A percentile compares a stretch with the other conserved stretches of the same genome.
These are phyloP conservation scores for Drepanosiphum platanoidis DNA, from an alignment of 2,888 invertebrate genomes.

Conservation along the genomic window DNA sequence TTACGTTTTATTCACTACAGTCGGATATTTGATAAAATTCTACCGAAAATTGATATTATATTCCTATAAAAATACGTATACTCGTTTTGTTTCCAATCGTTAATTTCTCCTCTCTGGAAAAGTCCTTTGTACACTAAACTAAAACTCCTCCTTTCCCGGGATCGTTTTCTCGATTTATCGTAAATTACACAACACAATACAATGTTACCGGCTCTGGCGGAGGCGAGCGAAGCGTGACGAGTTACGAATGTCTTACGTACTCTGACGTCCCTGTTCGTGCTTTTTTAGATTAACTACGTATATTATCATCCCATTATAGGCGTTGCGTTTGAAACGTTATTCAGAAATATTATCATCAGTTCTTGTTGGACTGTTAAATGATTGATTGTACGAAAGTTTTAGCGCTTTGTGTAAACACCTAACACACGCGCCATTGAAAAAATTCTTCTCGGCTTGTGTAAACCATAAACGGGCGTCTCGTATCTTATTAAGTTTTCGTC, in stretches of 20 bases:
- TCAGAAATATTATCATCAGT: background rate
- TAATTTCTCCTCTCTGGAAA: too few species aligned
- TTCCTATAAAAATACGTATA: too few species aligned
- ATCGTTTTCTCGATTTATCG: background rate
- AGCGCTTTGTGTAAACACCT: background rate
- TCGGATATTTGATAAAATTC: too few species aligned
- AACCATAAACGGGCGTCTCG: background rate
- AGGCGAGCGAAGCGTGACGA: background rate
- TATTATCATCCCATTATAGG: background rate
- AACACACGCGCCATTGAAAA: background rate
- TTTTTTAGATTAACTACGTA: background rate
- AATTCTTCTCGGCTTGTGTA: background rate
- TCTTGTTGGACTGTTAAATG: background rate
- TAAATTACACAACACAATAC: background rate
- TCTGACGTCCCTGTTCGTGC: background rate
- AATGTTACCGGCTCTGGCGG: background rate
- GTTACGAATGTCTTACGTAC: background rate
- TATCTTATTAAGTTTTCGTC: background rate
- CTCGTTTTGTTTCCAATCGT: too few species aligned
- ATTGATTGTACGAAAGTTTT: background rate
- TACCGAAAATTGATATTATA: too few species aligned
- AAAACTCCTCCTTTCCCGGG: too few species aligned
- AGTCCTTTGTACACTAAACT: too few species aligned
- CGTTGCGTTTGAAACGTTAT: background rate
- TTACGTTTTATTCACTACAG: too few species aligned